These are phyloP conservation scores for Dryomyza anilis DNA, from an alignment of 2,888 invertebrate genomes.

Conservation along the genomic window DNA sequence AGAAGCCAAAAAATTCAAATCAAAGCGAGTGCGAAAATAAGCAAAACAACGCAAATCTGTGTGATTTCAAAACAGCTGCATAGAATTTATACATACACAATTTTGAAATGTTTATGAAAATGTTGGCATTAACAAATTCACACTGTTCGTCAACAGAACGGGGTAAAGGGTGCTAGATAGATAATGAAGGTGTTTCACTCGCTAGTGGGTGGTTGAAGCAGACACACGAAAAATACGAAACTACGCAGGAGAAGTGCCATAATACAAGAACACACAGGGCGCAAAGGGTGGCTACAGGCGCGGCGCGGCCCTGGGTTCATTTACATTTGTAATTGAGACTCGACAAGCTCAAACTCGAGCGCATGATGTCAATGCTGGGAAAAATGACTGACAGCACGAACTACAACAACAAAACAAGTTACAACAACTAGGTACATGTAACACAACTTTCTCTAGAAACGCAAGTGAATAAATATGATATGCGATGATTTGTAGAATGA, in stretches of 20 bases:
- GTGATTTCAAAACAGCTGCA: neutral
- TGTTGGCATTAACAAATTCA: neutral
- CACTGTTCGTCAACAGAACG: neutral
- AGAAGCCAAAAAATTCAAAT: neutral
- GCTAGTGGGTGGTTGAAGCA: neutral
- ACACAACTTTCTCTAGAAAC: slow-evolving; percentile 12
- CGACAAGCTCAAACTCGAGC: neutral
- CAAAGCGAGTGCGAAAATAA: neutral
- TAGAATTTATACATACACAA: neutral
- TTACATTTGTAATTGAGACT: neutral
- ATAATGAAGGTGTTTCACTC: neutral
- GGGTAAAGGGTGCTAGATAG: neutral
- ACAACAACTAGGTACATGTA: slow-evolving; percentile 5
- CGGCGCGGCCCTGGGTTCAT: neutral
- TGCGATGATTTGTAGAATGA: slow-evolving; percentile 1
- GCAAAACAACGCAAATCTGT: neutral
- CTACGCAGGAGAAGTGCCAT: too few species aligned
- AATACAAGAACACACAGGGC: too few species aligned
- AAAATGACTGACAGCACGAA: slow-evolving; percentile 12
- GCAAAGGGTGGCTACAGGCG: neutral
- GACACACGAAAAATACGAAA: neutral
- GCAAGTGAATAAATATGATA: too few species aligned
- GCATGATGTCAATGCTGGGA: neutral
- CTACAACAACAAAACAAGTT: neutral
- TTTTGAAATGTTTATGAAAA: neutral